Evolutionary conservation across 2,797 vertebrate genomes (phyloP).

Genomic region (Epinephelus malabaricus): DNA sequence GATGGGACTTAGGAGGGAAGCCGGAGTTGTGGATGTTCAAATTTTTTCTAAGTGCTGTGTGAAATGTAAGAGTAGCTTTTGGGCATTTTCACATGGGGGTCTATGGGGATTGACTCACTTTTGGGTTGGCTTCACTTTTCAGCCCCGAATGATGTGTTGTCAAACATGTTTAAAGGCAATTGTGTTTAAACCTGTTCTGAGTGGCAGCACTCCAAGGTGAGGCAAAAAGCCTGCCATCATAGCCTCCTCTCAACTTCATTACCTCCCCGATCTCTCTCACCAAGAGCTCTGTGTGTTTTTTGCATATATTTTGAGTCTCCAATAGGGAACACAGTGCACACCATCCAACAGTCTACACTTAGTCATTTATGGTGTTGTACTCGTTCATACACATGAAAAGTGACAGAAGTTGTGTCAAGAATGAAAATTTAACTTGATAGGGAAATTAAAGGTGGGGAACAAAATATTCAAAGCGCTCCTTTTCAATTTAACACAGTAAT

Average conservation of each 20-base stretch:
- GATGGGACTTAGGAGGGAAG: too few species aligned
- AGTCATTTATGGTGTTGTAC: background rate
- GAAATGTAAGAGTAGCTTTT: too few species aligned
- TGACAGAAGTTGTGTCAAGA: background rate
- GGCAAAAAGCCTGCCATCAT: background rate
- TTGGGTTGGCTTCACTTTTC: too few species aligned
- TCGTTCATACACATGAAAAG: background rate
- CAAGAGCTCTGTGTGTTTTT: too few species aligned
- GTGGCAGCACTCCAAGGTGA: background rate
- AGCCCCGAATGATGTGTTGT: background rate
- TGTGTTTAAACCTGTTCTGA: background rate
- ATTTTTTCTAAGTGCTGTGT: too few species aligned
- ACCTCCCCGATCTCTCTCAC: background rate
- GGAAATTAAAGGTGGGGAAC: background rate
- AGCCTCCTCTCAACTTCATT: background rate
- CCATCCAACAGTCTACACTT: background rate
- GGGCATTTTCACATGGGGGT: too few species aligned
- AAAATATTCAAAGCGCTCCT: conserved; percentile 9
- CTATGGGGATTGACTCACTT: too few species aligned
- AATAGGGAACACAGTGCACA: background rate
- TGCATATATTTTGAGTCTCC: background rate
- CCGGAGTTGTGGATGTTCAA: too few species aligned
- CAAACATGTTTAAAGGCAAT: background rate
- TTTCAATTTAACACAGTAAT: background rate
- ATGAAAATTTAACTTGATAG: background rate